Evolutionary conservation across 1,140 invertebrate genomes (phyloP), one percentile per base, ranked within the genome.

Genomic region (Drosophila bocki): DNA sequence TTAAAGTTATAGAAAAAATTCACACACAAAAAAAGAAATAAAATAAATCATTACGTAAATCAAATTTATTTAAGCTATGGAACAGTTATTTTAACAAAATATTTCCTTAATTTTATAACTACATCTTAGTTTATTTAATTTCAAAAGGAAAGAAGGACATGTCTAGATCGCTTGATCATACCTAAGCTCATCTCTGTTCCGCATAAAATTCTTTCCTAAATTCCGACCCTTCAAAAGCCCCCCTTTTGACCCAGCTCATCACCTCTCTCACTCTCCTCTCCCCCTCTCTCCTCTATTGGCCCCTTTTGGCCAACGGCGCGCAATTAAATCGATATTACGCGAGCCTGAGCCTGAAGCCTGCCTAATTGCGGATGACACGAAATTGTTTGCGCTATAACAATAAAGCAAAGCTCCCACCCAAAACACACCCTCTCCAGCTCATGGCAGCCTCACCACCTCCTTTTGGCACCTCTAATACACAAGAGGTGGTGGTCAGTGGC

Each of bases 291-390:
- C n/a, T 17, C n/a, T 8, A 42, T 33, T 13, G 32, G 8, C 17
- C 44, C 60, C 33, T 17, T n/a, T 62, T 9, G 33, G 17, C 61
- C 12, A 67, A 11, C 29, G 51, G 54, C 35, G 60, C 57, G 41
- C 72, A 79, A 65, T 78, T 78, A 78, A 78, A 79, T 79, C 77
- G 77, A 79, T 78, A 79, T 72, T 61, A 60, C 65, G 76, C 76
- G 65, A 78, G 67, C 56, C 81, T 58, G 64, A 70, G 78, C 71
- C 65, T 67, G 65, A 69, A 69, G 61, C 61, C 72, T 88, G 81
- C 84, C 84, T 87, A 87, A 87, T 87, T 87, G 84, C 84, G 84
- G 84, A 88, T 88, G 84, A 88, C 84, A 87, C 82, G 84, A 88
- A 87, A 88, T 87, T 87, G 83, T 87, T 87, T 87, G 83, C 83